Conservation (phyloP, 1,140 invertebrate genomes). For the Zaprionus ornatus region DNA sequence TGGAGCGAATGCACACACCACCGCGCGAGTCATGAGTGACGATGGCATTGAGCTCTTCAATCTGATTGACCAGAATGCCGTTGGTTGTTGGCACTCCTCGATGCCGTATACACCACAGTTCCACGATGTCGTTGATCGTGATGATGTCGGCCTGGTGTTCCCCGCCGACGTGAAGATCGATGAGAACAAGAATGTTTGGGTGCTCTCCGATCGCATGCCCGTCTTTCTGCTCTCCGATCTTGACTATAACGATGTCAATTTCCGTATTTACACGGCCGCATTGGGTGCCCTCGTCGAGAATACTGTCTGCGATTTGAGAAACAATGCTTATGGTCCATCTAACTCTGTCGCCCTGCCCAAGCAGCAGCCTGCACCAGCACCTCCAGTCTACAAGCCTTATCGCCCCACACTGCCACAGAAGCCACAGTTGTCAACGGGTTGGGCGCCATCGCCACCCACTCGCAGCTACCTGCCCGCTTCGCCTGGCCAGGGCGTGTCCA, state of each 20-base stretch:
- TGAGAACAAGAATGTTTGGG: conserved; percentile 88
- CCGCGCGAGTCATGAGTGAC: conserved; percentile 89
- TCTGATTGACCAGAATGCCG: conserved; percentile 90
- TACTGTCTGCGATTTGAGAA: conserved; percentile 88
- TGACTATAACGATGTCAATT: conserved; percentile 91
- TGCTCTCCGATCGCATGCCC: conserved; percentile 92
- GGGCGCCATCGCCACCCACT: conserved; percentile 43
- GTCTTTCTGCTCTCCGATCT: conserved; percentile 89
- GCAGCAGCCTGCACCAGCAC: conserved; percentile 28
- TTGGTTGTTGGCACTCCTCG: conserved; percentile 91
- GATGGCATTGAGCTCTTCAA: conserved; percentile 90
- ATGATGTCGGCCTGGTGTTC: conserved; percentile 90
- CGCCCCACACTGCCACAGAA: conserved; percentile 53
- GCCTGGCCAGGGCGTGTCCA: conserved; percentile 13
- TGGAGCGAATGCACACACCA: conserved; percentile 88
- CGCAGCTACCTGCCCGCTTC: conserved; percentile 62
- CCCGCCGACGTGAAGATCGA: conserved; percentile 91
- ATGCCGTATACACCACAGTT: conserved; percentile 87
- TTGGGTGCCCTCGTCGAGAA: conserved; percentile 87
- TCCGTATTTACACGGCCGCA: conserved; percentile 89
- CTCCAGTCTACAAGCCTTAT: conserved; percentile 59
- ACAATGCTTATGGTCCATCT: conserved; percentile 70
- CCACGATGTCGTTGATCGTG: conserved; percentile 89
- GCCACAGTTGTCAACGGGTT: conserved; percentile 47
- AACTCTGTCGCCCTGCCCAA: conserved; percentile 64